Conservation (phyloP, 2,888 invertebrate genomes). For the Napeogenes inachia region DNA sequence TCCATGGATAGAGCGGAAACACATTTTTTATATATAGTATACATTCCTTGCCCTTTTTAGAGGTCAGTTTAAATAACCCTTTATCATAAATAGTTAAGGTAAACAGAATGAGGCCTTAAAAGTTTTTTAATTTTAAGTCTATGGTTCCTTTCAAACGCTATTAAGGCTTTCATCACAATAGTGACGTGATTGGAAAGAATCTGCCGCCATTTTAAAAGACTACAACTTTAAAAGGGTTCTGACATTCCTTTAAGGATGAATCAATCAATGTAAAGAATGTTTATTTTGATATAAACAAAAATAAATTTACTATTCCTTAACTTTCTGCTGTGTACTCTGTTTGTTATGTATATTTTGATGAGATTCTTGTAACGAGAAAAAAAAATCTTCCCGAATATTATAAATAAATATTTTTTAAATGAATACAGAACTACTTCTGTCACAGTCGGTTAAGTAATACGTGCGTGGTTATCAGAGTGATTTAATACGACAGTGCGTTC, state of each 20-base stretch:
- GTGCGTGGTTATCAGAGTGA: background rate
- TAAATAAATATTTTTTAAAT: background rate
- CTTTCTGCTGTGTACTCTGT: too few relatives aligned
- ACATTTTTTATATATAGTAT: too few relatives aligned
- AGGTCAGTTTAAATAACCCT: background rate
- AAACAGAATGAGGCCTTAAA: background rate
- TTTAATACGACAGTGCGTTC: slow-evolving; percentile 1
- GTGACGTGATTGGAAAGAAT: slow-evolving; percentile 28
- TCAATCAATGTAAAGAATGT: background rate
- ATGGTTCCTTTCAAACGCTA: background rate
- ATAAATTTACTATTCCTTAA: too few relatives aligned
- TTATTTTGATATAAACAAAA: too few relatives aligned
- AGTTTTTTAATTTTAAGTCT: background rate
- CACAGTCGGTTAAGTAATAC: slow-evolving; percentile 3
- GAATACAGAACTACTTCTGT: background rate
- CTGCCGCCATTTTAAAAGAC: slow-evolving; percentile 1
- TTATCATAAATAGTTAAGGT: background rate
- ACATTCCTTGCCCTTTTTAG: background rate
- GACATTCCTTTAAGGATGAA: background rate
- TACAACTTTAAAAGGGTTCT: background rate
- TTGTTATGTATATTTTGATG: too few relatives aligned
- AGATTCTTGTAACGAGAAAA: too few relatives aligned
- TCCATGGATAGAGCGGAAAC: too few relatives aligned
- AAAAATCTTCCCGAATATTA: too few relatives aligned
- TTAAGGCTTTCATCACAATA: slow-evolving; percentile 11